A percentile compares a stretch with the other conserved stretches of the same genome.
Conservation (phyloP, 2,888 invertebrate species). For the Euproctis similis region DNA sequence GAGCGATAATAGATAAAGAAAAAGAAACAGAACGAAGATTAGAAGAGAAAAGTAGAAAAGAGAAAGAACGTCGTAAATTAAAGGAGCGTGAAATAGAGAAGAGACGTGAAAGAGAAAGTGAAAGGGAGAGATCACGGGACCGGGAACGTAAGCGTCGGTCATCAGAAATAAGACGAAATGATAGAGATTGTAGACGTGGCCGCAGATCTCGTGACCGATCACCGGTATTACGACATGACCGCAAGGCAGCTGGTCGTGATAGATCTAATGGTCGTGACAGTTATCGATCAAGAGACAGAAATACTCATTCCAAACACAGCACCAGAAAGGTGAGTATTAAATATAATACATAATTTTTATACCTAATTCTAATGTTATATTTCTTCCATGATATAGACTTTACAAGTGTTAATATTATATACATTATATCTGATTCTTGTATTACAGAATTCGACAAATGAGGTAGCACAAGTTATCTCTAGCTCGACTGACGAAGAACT, state of each 20-base stretch:
- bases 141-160: slow-evolving; percentile 25
- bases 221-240: slow-evolving; percentile 20
- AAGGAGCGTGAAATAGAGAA: slow-evolving; percentile 28
- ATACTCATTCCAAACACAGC: slow-evolving; percentile 35
- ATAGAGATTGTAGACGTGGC: slow-evolving; percentile 35
- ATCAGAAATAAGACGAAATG: slow-evolving; percentile 17
- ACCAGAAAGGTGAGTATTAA: slow-evolving; percentile 22
- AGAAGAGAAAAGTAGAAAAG: slow-evolving; percentile 38
- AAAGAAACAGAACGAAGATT: slow-evolving; percentile 43
- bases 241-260: slow-evolving; percentile 22
- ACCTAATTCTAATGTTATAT: no score
- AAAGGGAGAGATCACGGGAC: slow-evolving; percentile 26
- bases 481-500: slow-evolving; percentile 83
- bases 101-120: slow-evolving; percentile 28
- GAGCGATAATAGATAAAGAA: slow-evolving; percentile 50
- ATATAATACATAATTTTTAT: no score
- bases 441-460: slow-evolving; percentile 87
- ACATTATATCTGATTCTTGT: no score
- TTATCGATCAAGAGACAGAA: slow-evolving; percentile 43
- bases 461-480: slow-evolving; percentile 83
- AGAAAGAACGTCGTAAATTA: slow-evolving; percentile 38
- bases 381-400: no score
- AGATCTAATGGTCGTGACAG: slow-evolving; percentile 26
- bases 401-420: no score
- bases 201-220: slow-evolving; percentile 27